Evolutionary conservation across 2,888 invertebrate species (phyloP).

Genomic region (Scelioninae gen. 1): DNA sequence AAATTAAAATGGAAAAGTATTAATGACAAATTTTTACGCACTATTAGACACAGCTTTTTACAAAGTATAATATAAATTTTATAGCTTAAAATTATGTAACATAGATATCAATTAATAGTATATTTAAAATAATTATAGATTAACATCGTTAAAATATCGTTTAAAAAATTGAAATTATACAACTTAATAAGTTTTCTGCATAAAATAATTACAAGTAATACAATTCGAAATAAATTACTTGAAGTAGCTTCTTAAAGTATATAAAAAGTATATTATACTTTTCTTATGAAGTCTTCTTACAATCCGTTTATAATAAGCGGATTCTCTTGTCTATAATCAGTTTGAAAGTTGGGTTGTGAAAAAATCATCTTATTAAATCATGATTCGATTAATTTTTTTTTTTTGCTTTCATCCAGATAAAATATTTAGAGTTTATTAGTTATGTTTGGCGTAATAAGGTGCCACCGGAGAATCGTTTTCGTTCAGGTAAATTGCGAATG

Average conservation of each 20-base stretch:
- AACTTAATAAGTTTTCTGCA: no score
- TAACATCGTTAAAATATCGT: no score
- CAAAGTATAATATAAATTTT: no score
- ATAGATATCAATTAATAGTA: no score
- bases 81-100: no score
- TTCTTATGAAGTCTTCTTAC: background rate
- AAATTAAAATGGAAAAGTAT: no score
- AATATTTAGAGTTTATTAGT: conserved; percentile 1
- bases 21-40: no score
- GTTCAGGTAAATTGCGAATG: background rate
- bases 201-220: background rate
- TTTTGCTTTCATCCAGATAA: background rate
- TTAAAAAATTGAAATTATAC: no score
- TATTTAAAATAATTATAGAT: no score
- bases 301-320: conserved; percentile 36
- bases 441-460: conserved; percentile 6
- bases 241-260: background rate
- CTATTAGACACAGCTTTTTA: no score
- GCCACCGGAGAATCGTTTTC: conserved; percentile 17
- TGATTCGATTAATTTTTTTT: background rate
- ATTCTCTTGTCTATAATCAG: conserved; percentile 14
- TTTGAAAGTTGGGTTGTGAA: background rate
- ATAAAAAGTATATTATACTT: no score
- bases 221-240: background rate
- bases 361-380: background rate